A percentile compares a stretch with the other conserved stretches of the same genome.
Evolutionary conservation across 2,113 vertebrate species (phyloP).

Genomic region (Pterocles gutturalis): DNA sequence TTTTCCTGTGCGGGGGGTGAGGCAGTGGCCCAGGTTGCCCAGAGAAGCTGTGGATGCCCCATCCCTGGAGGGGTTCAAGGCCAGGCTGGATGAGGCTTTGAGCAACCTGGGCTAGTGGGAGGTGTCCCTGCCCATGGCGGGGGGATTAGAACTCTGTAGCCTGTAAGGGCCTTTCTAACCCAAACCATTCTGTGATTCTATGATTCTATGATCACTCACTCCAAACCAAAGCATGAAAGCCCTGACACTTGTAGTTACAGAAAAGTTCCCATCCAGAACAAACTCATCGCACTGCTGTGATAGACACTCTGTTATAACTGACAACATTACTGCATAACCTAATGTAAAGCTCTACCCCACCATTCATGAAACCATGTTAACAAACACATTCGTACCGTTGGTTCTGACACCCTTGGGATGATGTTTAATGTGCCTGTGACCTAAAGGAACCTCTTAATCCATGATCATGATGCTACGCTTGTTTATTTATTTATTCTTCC

Average conservation of each 20-base stretch:
- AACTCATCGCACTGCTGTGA: not conserved
- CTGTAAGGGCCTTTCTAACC: too few species aligned
- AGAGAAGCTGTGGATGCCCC: too few species aligned
- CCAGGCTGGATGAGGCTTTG: too few species aligned
- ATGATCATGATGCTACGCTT: constrained; percentile 72
- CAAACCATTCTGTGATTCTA: too few species aligned
- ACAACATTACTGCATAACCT: not conserved
- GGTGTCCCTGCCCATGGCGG: too few species aligned
- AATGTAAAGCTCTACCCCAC: not conserved
- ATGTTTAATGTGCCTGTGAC: constrained; percentile 70
- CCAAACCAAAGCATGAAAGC: not conserved
- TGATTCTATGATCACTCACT: not conserved
- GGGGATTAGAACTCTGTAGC: too few species aligned
- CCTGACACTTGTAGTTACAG: not conserved
- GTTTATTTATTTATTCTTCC: constrained; percentile 82
- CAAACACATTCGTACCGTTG: constrained; percentile 27
- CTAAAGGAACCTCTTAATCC: constrained; percentile 65
- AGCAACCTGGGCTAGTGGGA: too few species aligned
- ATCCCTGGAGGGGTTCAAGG: too few species aligned
- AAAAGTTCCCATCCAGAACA: not conserved
- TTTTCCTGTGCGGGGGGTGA: too few species aligned
- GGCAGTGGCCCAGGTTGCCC: too few species aligned
- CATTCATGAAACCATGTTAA: not conserved
- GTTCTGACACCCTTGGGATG: constrained; percentile 74
- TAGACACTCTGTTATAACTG: not conserved